Base-by-base conservation (phyloP, 1,140 invertebrate genomes). In the Ceratina calcarata region DNA sequence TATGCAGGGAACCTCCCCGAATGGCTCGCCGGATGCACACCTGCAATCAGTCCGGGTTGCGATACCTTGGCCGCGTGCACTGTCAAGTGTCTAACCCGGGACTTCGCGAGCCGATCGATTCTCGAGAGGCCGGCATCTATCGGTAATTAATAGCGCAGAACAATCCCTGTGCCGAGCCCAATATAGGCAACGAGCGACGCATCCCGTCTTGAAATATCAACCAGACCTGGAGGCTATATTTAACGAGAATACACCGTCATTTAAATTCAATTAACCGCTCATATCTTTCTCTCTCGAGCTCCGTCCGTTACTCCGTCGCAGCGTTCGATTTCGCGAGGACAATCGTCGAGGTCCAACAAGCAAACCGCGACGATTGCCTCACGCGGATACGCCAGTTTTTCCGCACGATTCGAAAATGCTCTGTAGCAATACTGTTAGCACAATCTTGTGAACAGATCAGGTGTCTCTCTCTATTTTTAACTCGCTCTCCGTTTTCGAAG, bases 11-110 rank as follows among this genome's bases (percentile, higher is more conserved):
- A 45, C 37, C 86, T 71, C 81, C 64, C 78, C 78, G 82, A 82
- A 78, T 86, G 81, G 85, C 71, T 83, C 60, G 68, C 81, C 84
- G 85, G 81, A 87, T 87, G 82, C 78, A 79, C 75, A 84, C 78
- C 75, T 83, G 67, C 68, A 55, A 81, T 84, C 78, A 78, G 73
- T 75, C 53, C 78, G 69, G 82, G 75, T 87, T 84, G 81, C 85
- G 60, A 61, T 76, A 64, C 62, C 53, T 51, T 78, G 80, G 85
- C 37, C 37, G 71, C 81, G 84, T 62, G 27, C 22, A 71, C 58
- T 51, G 49, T 57, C 53, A 10, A 55, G 58, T 8, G 55, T 22
- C 18, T 45, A 45, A 45, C 13, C 66, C 18, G n/a, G 18, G n/a
- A 66, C 45, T 12, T 24, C 1, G 12, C 20, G 45, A 16, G 51